Percentiles rank a stretch among this genome's conserved stretches.
Conservation (phyloP, 2,113 vertebrate species). For the Agapornis roseicollis region DNA sequence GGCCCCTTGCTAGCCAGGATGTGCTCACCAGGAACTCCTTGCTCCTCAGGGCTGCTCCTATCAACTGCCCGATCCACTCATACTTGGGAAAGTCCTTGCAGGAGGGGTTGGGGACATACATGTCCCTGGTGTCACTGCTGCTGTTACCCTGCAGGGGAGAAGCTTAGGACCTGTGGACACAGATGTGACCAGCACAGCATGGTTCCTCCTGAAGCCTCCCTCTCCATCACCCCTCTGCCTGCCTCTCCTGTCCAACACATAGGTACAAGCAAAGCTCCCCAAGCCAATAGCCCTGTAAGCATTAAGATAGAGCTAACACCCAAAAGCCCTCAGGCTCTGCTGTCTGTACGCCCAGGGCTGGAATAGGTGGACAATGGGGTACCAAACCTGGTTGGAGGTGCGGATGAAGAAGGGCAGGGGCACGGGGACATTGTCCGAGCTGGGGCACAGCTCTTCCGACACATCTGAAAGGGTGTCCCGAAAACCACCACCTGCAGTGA, state of each 20-base stretch:
- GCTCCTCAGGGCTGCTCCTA: constrained; percentile 93
- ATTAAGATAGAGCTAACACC: not conserved
- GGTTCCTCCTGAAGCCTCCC: not conserved
- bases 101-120: constrained; percentile 94
- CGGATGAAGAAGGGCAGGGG: constrained; percentile 93
- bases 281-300: not conserved
- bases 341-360: not conserved
- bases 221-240: not conserved
- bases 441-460: constrained; percentile 96
- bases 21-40: constrained; percentile 91
- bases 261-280: not conserved
- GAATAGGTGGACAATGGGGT: not conserved
- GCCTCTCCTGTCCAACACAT: not conserved
- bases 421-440: constrained; percentile 85
- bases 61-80: constrained; percentile 95
- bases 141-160: constrained; percentile 77
- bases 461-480: constrained; percentile 93
- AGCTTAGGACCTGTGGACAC: fast-evolving
- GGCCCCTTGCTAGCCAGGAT: fast-evolving
- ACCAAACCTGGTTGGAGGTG: constrained; percentile 90
- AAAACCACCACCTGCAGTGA: constrained; percentile 87
- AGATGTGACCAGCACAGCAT: fast-evolving
- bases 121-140: constrained; percentile 87
- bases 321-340: not conserved
- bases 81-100: constrained; percentile 92